Conservation (phyloP, 2,113 vertebrate species). For the Piaya cayana region DNA sequence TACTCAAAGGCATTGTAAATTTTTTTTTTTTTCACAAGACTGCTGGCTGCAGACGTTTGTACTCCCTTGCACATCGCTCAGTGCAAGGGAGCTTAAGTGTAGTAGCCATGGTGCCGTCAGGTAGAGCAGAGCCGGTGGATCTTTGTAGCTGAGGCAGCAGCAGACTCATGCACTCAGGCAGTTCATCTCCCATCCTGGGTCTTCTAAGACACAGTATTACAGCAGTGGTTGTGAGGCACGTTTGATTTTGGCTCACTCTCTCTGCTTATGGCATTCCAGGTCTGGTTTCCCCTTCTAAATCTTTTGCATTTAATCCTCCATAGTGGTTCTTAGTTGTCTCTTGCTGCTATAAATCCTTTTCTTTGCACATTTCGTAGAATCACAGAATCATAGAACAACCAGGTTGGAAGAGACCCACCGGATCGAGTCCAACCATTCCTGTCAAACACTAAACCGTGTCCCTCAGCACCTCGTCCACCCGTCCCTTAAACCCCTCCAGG, state of each 20-base stretch:
- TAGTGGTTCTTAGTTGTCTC: background rate
- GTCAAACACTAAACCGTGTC: too few species aligned
- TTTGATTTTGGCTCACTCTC: background rate
- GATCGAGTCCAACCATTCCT: too few species aligned
- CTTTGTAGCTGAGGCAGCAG: background rate
- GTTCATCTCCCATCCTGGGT: background rate
- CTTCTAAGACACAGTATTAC: background rate
- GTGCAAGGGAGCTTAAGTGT: background rate
- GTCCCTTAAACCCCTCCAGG: too few species aligned
- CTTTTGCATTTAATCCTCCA: background rate
- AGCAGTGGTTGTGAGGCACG: background rate
- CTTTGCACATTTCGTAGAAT: too few species aligned
- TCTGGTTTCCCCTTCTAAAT: background rate
- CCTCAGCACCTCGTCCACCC: too few species aligned
- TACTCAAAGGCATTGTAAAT: background rate
- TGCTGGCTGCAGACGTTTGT: background rate
- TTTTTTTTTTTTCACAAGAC: background rate
- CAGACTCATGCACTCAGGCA: background rate
- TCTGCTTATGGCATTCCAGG: background rate
- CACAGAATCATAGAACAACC: too few species aligned
- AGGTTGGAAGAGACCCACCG: too few species aligned
- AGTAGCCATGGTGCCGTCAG: background rate
- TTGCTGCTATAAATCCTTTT: background rate
- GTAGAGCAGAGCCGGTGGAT: background rate
- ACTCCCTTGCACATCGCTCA: background rate